Evolutionary conservation across 2,888 invertebrate genomes (phyloP).

Genomic region (Paralinhomoeus sp.): DNA sequence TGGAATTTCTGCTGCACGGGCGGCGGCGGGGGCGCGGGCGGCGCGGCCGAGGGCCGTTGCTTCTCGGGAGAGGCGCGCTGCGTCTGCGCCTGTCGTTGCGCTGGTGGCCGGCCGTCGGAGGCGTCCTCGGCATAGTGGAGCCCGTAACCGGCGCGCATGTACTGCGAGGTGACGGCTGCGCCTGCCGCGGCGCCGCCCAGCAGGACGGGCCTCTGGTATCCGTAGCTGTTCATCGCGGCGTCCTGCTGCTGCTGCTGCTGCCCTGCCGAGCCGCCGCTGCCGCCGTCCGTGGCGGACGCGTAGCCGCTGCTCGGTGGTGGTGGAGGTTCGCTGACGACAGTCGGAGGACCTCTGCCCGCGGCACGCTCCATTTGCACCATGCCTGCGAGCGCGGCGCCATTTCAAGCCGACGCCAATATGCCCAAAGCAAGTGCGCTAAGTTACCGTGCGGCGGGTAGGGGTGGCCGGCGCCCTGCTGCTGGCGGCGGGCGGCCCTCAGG

Average conservation of each 20-base stretch:
- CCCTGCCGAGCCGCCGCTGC: background rate
- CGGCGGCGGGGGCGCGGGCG: slow-evolving; percentile 11
- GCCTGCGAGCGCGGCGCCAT: background rate
- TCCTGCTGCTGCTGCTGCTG: background rate
- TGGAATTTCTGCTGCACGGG: slow-evolving; percentile 5
- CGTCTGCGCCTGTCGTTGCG: background rate
- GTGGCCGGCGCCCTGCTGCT: background rate
- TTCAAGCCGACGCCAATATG: slow-evolving; percentile 1
- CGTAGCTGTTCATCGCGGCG: no score
- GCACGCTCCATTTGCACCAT: background rate
- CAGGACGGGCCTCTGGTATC: background rate
- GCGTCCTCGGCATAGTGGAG: background rate
- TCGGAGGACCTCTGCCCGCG: background rate
- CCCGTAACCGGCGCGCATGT: slow-evolving; percentile 1
- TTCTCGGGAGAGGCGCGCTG: background rate
- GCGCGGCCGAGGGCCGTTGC: no score
- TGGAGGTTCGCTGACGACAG: slow-evolving; percentile 17
- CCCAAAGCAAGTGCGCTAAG: background rate
- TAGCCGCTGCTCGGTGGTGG: slow-evolving; percentile 10
- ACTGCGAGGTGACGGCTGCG: background rate
- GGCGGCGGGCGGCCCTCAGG: background rate
- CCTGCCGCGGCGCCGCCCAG: background rate
- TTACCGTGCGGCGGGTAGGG: no score
- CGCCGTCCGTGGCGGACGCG: background rate
- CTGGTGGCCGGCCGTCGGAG: no score